These are phyloP conservation scores for Australoheros scitulus DNA, from an alignment of 2,113 vertebrate species.

Conservation along the genomic window DNA sequence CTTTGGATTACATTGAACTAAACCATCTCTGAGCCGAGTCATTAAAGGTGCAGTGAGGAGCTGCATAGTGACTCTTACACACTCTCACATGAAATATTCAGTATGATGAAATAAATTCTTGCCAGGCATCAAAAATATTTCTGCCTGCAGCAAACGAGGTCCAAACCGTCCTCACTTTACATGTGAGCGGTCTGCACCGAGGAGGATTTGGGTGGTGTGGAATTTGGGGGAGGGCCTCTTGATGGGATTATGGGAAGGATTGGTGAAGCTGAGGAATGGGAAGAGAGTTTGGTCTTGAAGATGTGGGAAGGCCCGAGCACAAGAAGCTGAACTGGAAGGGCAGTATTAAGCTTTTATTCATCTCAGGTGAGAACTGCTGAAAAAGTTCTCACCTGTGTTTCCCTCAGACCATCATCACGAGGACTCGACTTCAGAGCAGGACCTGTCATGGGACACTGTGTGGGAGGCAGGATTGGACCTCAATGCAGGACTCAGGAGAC, in stretches of 20 bases:
- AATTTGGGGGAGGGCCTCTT: slow-evolving; percentile 59
- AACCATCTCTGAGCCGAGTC: neutral
- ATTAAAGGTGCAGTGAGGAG: neutral
- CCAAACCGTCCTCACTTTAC: slow-evolving; percentile 27
- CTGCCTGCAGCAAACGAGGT: slow-evolving; percentile 10
- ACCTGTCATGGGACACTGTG: too few species aligned
- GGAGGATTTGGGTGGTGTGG: slow-evolving; percentile 52
- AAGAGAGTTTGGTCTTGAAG: neutral
- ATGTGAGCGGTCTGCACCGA: slow-evolving; percentile 36
- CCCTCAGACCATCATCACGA: neutral
- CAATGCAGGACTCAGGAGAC: too few species aligned
- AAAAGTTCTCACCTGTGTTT: neutral
- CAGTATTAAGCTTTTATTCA: fast-evolving
- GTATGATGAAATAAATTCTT: slow-evolving; percentile 25
- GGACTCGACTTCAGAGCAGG: neutral
- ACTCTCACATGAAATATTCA: neutral
- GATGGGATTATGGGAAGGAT: slow-evolving; percentile 62
- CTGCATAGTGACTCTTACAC: neutral
- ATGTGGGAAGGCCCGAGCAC: neutral
- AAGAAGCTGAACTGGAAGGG: neutral
- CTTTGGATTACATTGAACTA: slow-evolving; percentile 4
- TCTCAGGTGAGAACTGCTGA: neutral
- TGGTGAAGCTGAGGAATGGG: slow-evolving; percentile 37
- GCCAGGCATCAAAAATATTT: slow-evolving; percentile 39
- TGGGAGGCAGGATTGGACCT: too few species aligned